phyloP scores from a whole-genome alignment of 2,888 invertebrate species.

The Trichogramma evanescens region DNA sequence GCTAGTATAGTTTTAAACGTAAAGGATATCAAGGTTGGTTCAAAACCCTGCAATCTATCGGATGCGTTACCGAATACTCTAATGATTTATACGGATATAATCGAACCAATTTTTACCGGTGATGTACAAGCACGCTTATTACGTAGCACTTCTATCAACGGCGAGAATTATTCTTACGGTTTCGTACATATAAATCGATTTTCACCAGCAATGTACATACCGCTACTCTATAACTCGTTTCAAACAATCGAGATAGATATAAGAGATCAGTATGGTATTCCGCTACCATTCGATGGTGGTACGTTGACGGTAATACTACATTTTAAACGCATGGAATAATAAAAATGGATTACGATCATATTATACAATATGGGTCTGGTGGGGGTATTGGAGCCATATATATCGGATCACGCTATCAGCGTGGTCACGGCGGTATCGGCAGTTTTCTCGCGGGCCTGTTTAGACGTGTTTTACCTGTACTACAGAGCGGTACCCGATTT shows the following conservation, averaged over 20 bases:
- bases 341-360: neutral
- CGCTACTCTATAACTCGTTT: conserved; percentile 12
- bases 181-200: conserved; percentile 4
- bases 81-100: conserved; percentile 6
- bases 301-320: conserved; percentile 6
- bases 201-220: conserved; percentile 11
- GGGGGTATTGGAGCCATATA: neutral
- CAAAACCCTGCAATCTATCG: neutral
- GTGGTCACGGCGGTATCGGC: conserved; percentile 10
- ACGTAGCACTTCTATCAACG: conserved; percentile 6
- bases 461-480: neutral
- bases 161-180: conserved; percentile 6
- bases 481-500: neutral
- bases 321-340: neutral
- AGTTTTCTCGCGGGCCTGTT: conserved; percentile 8
- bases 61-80: conserved; percentile 3
- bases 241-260: conserved; percentile 18
- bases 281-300: conserved; percentile 20
- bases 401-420: conserved; percentile 6
- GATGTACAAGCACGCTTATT: conserved; percentile 10
- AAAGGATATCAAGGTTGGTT: neutral
- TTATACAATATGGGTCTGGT: neutral
- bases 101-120: conserved; percentile 6
- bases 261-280: conserved; percentile 15
- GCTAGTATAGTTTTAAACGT: neutral